A percentile compares a stretch with the other conserved stretches of the same genome.
Conservation (phyloP, 2,113 vertebrate species). For the Himantopus leucocephalus region DNA sequence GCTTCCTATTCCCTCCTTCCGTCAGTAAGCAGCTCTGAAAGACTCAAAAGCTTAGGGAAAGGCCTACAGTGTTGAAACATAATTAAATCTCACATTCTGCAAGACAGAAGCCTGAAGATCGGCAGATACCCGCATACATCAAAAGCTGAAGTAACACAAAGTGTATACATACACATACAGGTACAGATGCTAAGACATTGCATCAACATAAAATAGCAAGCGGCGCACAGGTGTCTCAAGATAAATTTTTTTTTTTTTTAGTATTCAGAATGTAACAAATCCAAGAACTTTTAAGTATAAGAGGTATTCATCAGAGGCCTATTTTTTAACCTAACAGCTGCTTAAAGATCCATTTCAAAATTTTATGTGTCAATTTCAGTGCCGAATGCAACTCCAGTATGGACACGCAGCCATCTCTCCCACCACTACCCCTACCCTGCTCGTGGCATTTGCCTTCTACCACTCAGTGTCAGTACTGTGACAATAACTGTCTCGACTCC, state of each 20-base stretch:
- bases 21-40: not conserved
- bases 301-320: not conserved
- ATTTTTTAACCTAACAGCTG: not conserved
- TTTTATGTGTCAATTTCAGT: fast-evolving
- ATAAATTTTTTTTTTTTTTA: not conserved
- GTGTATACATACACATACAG: too few relatives aligned
- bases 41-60: not conserved
- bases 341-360: not conserved
- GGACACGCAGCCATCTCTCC: not conserved
- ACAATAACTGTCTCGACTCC: not conserved
- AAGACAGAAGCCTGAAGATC: not conserved
- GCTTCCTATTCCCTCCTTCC: not conserved
- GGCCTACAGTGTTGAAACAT: not conserved
- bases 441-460: not conserved
- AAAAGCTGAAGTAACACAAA: not conserved
- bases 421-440: not conserved
- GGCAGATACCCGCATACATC: not conserved
- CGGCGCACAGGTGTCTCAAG: fast-evolving
- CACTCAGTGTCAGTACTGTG: not conserved
- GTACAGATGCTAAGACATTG: not conserved
- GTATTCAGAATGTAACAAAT: not conserved
- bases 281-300: not conserved
- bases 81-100: not conserved
- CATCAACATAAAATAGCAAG: not conserved
- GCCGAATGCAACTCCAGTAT: not conserved